Evolutionary conservation across 2,113 vertebrate genomes (phyloP), one percentile per base, ranked within the genome.

Genomic region (Sialia sialis): DNA sequence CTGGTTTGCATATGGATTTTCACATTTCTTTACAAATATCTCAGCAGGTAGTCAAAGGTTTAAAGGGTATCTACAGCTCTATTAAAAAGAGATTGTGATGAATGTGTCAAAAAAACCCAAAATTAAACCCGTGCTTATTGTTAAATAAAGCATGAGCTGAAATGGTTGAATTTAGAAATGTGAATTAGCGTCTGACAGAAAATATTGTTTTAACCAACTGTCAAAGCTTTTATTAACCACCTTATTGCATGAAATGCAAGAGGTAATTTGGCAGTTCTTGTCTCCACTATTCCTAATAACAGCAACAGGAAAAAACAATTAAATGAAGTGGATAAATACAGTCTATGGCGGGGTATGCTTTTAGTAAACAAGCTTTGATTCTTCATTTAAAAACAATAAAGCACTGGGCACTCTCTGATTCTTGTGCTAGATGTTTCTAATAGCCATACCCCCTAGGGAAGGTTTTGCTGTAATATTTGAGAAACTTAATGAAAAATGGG

Each of bases 1-100:
- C 39, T 60, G 69, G 75, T 72, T 93, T 44, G 34, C 43, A 14
- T 55, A 34, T 38, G 34, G 52, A 68, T 68, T 94, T 96, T 92
- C 41, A 43, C 82, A 36, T 74, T 76, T 51, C 36, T 85, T 92
- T 89, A 81, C 86, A 82, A 73, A 96, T 96, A 95, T 91, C 68
- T 95, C 93, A 96, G 96, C 83, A 92, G 94, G 94, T 44, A 66
- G 96, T 95, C 96, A 97, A 96, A 98, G 92, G 93, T 95, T 97
- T 85, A 81, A 95, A 94, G 93, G 70, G 56, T 95, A 78, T 95
- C 73, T 90, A 79, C 72, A 77, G 21, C 41, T 93, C 67, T 88
- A 8, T 90, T 96, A 83, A 66, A 95, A 94, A 84, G 46, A 87
- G 72, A 96, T 91, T 90, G 82, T 80, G 88, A 83, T 91, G 85